Base-by-base conservation (phyloP, 2,113 vertebrate species). In the Delphinapterus leucas region DNA sequence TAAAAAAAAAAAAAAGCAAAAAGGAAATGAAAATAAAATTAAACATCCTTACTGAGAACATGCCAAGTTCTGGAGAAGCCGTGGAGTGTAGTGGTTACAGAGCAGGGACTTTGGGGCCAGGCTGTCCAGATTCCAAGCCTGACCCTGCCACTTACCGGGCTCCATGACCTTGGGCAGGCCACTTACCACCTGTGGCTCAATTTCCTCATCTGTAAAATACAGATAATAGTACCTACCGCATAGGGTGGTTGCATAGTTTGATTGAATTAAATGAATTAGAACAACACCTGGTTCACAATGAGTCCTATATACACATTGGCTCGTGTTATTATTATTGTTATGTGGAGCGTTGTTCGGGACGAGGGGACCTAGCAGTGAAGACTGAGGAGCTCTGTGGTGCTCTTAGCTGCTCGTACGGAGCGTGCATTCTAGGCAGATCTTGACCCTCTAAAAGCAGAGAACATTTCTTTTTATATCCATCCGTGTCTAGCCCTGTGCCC, bases 291-390 rank as follows among this genome's bases (percentile, higher is more conserved):
- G 36, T 14, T 80, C 67, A 36, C 41, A 36, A 4, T 2, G 70
- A 28, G 20, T 26, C 17, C 36, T 33, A 0, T 17, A 0, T 28
- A 8, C 8, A 13, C 21, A 1, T 21, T 31, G 33, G 38, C 15
- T 74, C 3, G 8, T 13, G 15, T 6, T 28, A 1, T 11, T 81
- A 20, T 18, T 33, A 1, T 36, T 8, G 12, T 63, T 26, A 21
- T 20, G 73, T 58, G 49, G 14, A 31, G 20, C n/a, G 8, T 33
- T 63, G 58, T 58, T 55, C 31, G 17, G 21, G 58, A 61, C 33
- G 14, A 41, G 41, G 49, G n/a, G 28, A 33, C 10, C 12, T 2
- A 38, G 65, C 53, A 41, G 2, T 61, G 68, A 61, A 47, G 61
- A 6, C 23, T 0, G 9, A 33, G 23, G 65, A 61, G 68, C 41